Evolutionary conservation across 2,113 vertebrate genomes (phyloP).

Genomic region (Chlamydotis undulata): DNA sequence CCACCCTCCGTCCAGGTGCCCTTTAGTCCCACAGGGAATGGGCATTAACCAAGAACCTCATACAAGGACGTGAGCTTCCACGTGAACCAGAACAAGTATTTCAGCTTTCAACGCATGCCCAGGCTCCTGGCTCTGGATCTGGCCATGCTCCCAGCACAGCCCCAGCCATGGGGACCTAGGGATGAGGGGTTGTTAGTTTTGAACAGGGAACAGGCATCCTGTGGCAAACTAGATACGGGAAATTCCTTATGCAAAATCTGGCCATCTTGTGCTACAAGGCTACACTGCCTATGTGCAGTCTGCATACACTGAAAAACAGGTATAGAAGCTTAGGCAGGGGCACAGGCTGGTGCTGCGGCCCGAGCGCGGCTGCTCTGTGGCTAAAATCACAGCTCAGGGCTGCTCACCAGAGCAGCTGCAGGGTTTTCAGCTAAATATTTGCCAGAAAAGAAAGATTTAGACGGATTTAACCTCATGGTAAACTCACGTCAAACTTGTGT

Average conservation of each 20-base stretch:
- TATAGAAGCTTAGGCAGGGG: background rate
- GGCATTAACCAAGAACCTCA: background rate
- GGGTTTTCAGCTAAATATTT: background rate
- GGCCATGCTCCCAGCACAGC: background rate
- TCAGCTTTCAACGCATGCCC: background rate
- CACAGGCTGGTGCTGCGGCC: background rate
- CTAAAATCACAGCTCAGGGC: background rate
- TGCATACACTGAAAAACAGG: background rate
- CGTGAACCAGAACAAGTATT: background rate
- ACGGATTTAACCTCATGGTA: background rate
- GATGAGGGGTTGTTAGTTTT: background rate
- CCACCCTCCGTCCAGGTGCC: background rate
- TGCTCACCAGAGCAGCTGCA: background rate
- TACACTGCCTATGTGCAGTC: fast-evolving
- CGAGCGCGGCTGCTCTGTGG: background rate
- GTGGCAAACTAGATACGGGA: background rate
- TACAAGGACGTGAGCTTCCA: background rate
- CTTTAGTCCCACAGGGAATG: fast-evolving
- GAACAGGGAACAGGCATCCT: background rate
- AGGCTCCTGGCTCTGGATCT: background rate
- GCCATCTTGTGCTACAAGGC: background rate
- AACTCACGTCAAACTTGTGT: background rate
- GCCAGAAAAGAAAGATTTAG: background rate
- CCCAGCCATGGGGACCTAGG: fast-evolving
- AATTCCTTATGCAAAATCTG: background rate